phyloP scores from a whole-genome alignment of 2,113 vertebrate genomes.

The Calyptomena viridis region DNA sequence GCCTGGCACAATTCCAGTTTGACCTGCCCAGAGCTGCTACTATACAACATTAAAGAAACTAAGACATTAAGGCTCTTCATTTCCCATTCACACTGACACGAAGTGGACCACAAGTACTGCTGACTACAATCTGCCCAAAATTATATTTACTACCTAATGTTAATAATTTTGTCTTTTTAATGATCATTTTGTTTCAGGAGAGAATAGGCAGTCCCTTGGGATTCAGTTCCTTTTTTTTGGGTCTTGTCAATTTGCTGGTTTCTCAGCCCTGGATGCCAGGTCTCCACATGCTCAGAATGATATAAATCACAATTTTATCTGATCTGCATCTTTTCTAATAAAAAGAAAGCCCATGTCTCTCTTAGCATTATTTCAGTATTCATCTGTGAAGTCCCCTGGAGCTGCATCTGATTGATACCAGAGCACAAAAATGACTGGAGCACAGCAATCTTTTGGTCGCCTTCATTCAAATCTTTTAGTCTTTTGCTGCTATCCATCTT shows the following conservation, averaged over 20 bases:
- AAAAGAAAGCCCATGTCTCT: not conserved
- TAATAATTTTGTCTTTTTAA: not conserved
- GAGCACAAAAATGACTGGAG: not conserved
- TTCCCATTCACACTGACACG: not conserved
- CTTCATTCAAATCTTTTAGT: not conserved
- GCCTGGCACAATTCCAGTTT: not conserved
- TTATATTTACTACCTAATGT: not conserved
- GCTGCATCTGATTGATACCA: not conserved
- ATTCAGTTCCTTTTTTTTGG: not conserved
- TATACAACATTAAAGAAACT: fast-evolving
- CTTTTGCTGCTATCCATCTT: not conserved
- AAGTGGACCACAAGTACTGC: not conserved
- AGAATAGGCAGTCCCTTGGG: not conserved
- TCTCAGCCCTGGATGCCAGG: not conserved
- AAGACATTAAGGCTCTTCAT: not conserved
- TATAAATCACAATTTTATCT: not conserved
- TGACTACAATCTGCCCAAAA: not conserved
- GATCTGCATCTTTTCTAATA: not conserved
- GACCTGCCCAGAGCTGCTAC: not conserved
- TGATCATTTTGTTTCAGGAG: not conserved
- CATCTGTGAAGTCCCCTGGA: not conserved
- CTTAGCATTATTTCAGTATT: not conserved
- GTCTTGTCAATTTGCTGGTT: not conserved
- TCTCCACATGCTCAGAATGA: not conserved
- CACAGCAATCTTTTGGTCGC: not conserved